phyloP scores from a whole-genome alignment of 2,797 vertebrate genomes.

The Denticeps clupeoides region DNA sequence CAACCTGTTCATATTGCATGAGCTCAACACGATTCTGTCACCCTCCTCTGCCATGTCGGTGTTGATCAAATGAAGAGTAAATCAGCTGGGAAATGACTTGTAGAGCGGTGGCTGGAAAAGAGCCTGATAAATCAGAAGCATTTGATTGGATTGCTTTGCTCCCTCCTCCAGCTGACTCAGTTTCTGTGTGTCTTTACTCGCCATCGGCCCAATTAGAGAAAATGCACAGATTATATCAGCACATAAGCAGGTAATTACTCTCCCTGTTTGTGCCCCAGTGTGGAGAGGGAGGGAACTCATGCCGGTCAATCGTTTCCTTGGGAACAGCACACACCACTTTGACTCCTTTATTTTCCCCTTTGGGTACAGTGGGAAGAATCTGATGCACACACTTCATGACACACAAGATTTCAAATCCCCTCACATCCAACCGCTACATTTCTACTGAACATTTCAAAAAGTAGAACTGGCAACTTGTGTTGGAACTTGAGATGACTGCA shows the following conservation, averaged over 20 bases:
- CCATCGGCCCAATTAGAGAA: not conserved
- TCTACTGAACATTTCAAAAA: too few species aligned
- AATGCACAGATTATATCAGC: not conserved
- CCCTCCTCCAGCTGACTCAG: not conserved
- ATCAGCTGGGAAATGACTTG: not conserved
- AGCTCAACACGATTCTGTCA: not conserved
- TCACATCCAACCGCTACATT: too few species aligned
- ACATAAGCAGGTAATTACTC: not conserved
- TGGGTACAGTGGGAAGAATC: constrained; percentile 1
- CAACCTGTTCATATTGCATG: too few species aligned
- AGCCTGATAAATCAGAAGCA: not conserved
- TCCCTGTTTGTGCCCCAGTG: not conserved
- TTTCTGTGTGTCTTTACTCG: not conserved
- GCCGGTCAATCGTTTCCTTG: constrained; percentile 8
- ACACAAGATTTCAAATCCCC: not conserved
- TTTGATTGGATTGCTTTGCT: not conserved
- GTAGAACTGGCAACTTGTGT: too few species aligned
- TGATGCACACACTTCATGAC: not conserved
- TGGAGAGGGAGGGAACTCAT: not conserved
- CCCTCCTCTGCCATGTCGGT: not conserved
- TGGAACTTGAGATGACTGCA: too few species aligned
- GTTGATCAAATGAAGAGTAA: not conserved
- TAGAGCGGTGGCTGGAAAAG: not conserved
- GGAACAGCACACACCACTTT: constrained; percentile 9
- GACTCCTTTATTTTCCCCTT: constrained; percentile 1